Evolutionary conservation across 2,888 invertebrate genomes (phyloP), one percentile per base, ranked within the genome.

Genomic region (Cremastinae sp.): DNA sequence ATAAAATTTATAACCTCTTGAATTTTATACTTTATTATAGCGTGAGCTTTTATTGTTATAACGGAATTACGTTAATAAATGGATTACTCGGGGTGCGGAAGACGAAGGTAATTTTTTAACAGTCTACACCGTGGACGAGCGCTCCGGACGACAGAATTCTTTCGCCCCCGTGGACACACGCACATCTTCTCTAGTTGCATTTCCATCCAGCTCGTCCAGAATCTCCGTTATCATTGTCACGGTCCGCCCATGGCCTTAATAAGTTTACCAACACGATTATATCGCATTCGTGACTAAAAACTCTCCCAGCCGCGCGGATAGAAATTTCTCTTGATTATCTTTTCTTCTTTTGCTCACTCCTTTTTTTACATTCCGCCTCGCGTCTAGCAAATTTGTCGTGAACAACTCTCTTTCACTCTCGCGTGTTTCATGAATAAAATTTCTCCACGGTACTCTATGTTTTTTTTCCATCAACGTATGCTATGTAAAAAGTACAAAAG

Each of bases 391-490:
- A 55, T n/a, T 45, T 18, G 43, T 20, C 45, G 55, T 10, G 16
- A 39, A 62, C 53, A 43, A 61, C 35, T 56, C 58, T 41, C 39
- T 39, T 47, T 59, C 41, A 47, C 56, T 8, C 73, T 73, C 45
- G 53, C 56, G 47, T 20, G 69, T 81, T 80, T 82, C 78, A 79
- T 81, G 82, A 81, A 83, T 84, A 83, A 80, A 82, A 82, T 83
- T 85, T 84, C 81, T 79, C 80, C 71, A 59, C n/a, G n/a, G n/a
- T n/a, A n/a, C n/a, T n/a, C 78, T 84, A 84, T 82, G 2, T 28
- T 28, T 28, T 28, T 5, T 28, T 28, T 5, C 5, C 28, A 5
- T 28, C 5, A 28, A 28, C 28, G 28, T 66, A 79, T 82, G 79
- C 82, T 82, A 80, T 76, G 80, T 82, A 83, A 83, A 82, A 81